phyloP scores from a whole-genome alignment of 2,113 vertebrate genomes.

The Abramis brama region DNA sequence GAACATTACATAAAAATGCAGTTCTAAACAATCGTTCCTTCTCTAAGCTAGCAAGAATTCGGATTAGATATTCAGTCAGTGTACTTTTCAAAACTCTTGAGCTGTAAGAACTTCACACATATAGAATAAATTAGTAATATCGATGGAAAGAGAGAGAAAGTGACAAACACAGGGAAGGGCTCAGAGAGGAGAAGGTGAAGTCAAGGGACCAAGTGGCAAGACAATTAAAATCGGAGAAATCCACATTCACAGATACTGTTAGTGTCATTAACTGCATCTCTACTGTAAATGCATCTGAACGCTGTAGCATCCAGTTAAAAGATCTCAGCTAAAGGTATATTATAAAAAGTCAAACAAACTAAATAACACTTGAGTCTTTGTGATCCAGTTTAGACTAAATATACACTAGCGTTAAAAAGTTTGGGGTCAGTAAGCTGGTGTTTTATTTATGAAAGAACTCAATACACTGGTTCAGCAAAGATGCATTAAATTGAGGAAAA shows the following conservation, averaged over 20 bases:
- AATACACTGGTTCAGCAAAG: background rate
- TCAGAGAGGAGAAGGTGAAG: constrained; percentile 27
- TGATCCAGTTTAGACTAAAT: background rate
- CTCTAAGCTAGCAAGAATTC: background rate
- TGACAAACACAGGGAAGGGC: background rate
- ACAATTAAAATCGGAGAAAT: background rate
- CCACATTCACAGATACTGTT: constrained; percentile 23
- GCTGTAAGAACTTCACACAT: background rate
- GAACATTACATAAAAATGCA: background rate
- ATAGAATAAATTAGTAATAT: background rate
- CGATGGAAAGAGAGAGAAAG: background rate
- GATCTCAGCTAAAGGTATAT: background rate
- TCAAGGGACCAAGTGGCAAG: constrained; percentile 39
- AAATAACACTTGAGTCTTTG: background rate
- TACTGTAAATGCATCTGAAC: background rate
- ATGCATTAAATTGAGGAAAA: background rate
- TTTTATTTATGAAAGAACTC: background rate
- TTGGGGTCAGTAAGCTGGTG: background rate
- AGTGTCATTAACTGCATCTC: constrained; percentile 13
- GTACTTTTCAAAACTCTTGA: constrained; percentile 67
- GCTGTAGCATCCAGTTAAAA: background rate
- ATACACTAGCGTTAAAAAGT: background rate
- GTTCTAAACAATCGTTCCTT: background rate
- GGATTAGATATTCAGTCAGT: background rate
- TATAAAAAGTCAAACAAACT: background rate